Percentiles rank a stretch among this genome's conserved stretches.
Conservation (phyloP, 2,797 vertebrate genomes). For the Aotus griseimembra region DNA sequence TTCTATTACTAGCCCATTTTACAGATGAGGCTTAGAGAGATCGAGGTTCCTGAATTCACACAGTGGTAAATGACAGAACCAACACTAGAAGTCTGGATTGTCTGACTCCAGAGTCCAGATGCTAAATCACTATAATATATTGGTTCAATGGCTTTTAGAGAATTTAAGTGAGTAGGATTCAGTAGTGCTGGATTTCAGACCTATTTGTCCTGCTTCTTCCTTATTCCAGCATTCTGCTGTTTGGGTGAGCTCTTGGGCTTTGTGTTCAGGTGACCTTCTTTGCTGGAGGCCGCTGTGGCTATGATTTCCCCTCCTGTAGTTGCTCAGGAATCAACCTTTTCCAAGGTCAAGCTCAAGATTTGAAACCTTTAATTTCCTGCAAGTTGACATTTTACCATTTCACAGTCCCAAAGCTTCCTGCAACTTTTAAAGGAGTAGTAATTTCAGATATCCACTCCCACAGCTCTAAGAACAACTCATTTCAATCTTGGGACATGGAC, state of each 20-base stretch:
- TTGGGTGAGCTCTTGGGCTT: background rate
- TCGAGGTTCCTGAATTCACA: background rate
- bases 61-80: background rate
- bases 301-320: background rate
- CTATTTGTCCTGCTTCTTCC: background rate
- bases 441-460: conserved; percentile 67
- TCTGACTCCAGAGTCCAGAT: background rate
- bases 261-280: background rate
- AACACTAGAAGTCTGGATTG: background rate
- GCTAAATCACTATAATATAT: background rate
- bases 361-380: conserved; percentile 65
- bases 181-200: background rate
- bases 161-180: background rate
- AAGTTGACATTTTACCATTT: conserved; percentile 65
- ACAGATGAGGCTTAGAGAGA: background rate
- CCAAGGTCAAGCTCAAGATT: conserved; percentile 55
- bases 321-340: conserved; percentile 45
- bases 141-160: background rate
- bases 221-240: background rate
- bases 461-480: conserved; percentile 68
- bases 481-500: conserved; percentile 70
- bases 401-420: conserved; percentile 50
- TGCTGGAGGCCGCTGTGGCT: background rate
- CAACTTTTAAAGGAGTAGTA: conserved; percentile 63
- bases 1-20: background rate